These are phyloP conservation scores for Melanotaenia trifasciata DNA, from an alignment of 2,797 vertebrate species.

Conservation along the genomic window DNA sequence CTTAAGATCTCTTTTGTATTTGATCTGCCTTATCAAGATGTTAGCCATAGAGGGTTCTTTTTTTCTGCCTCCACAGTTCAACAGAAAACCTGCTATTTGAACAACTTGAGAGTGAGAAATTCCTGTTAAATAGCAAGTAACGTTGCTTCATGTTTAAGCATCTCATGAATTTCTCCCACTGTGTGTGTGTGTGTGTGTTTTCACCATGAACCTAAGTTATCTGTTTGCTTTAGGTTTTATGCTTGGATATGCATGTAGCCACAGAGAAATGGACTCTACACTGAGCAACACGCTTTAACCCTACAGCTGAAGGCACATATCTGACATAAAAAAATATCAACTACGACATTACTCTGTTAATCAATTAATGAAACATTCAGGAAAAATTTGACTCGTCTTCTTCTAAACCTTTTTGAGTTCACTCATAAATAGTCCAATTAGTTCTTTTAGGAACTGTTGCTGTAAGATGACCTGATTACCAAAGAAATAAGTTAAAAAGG, in stretches of 20 bases:
- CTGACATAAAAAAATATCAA: constrained; percentile 6
- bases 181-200: constrained; percentile 11
- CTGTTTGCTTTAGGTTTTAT: constrained; percentile 56
- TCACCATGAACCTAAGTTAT: constrained; percentile 31
- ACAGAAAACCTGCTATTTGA: constrained; percentile 16
- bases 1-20: constrained; percentile 23
- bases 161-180: constrained; percentile 13
- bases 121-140: constrained; percentile 9
- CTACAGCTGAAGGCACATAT: constrained; percentile 24
- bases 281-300: constrained; percentile 18
- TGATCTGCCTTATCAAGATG: constrained; percentile 27
- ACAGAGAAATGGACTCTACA: constrained; percentile 20
- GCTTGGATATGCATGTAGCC: constrained; percentile 48
- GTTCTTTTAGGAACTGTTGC: too few species aligned
- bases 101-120: not conserved
- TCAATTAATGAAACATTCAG: not conserved
- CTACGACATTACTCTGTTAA: accelerated
- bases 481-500: not conserved
- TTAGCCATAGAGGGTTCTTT: not conserved
- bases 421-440: too few species aligned
- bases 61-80: constrained; percentile 8
- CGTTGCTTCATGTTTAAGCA: constrained; percentile 15
- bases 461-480: not conserved
- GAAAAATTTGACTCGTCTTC: too few species aligned
- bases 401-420: too few species aligned